phyloP scores from a whole-genome alignment of 1,140 invertebrate species.

The Drosophila pallidifrons region DNA sequence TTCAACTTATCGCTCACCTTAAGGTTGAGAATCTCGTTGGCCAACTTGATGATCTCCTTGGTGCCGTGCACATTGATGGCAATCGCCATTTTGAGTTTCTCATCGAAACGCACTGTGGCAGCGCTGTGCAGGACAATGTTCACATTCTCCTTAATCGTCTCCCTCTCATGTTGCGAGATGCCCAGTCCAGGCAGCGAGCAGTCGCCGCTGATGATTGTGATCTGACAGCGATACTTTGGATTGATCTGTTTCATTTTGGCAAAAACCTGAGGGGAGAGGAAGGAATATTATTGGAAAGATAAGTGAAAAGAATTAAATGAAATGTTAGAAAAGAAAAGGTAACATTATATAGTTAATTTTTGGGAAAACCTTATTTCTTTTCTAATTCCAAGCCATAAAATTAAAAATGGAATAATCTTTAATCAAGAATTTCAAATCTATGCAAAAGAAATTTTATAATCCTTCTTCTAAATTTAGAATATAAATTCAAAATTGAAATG shows the following conservation, averaged over 20 bases:
- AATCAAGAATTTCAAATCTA: too few relatives aligned
- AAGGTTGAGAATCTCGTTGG: constrained; percentile 86
- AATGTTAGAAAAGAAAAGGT: too few relatives aligned
- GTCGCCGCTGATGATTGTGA: constrained; percentile 87
- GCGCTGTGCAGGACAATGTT: constrained; percentile 95
- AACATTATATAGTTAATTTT: too few relatives aligned
- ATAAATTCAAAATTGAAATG: too few relatives aligned
- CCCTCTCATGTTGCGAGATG: constrained; percentile 87
- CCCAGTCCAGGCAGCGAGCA: constrained; percentile 88
- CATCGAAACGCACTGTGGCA: constrained; percentile 94
- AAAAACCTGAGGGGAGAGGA: constrained; percentile 85
- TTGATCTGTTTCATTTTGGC: constrained; percentile 86
- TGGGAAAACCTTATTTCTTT: too few relatives aligned
- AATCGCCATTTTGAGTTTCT: constrained; percentile 89
- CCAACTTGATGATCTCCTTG: constrained; percentile 88
- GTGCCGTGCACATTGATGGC: constrained; percentile 88
- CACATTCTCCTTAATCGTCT: constrained; percentile 84
- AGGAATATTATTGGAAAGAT: too few relatives aligned
- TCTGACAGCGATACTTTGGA: constrained; percentile 88
- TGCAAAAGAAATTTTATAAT: too few relatives aligned
- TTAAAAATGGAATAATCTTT: too few relatives aligned
- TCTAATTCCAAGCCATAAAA: too few relatives aligned
- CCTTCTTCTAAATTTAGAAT: too few relatives aligned
- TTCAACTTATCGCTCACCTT: constrained; percentile 82
- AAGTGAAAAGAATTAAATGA: too few relatives aligned